A percentile compares a stretch with the other conserved stretches of the same genome.
phyloP scores from a whole-genome alignment of 2,888 invertebrate species.

The Pandemis corylana region DNA sequence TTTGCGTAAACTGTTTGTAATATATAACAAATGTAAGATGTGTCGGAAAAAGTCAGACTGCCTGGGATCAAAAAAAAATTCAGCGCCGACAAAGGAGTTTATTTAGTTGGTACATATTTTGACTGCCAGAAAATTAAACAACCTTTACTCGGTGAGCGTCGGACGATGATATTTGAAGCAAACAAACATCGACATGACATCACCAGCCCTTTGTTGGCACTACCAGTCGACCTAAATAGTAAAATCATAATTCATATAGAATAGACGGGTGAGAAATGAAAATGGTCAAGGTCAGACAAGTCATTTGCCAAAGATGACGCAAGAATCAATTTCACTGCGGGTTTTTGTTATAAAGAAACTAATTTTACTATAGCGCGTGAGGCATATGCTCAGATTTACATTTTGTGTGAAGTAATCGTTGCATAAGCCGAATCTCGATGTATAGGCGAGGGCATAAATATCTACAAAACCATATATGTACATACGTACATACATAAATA shows the following conservation, averaged over 20 bases:
- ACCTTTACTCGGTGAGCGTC: neutral
- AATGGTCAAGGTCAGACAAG: conserved; percentile 18
- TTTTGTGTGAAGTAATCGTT: neutral
- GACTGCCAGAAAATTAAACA: neutral
- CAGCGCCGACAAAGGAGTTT: no score
- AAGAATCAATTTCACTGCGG: conserved; percentile 11
- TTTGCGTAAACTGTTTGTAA: no score
- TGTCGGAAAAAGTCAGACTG: no score
- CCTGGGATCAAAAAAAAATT: no score
- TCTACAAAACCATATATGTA: no score
- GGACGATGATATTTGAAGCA: neutral
- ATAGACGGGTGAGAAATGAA: neutral
- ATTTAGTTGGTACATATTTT: neutral
- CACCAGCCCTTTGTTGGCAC: conserved; percentile 4
- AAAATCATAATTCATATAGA: conserved; percentile 3
- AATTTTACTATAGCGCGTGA: neutral
- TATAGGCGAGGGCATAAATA: neutral
- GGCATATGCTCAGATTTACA: neutral
- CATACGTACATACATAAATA: no score
- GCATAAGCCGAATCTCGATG: neutral
- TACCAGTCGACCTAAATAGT: neutral
- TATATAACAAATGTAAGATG: no score
- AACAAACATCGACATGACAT: conserved; percentile 14
- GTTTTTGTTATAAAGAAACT: neutral
- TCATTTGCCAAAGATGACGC: conserved; percentile 15